phyloP scores from a whole-genome alignment of 2,113 vertebrate species.

The Embiotoca jacksoni region DNA sequence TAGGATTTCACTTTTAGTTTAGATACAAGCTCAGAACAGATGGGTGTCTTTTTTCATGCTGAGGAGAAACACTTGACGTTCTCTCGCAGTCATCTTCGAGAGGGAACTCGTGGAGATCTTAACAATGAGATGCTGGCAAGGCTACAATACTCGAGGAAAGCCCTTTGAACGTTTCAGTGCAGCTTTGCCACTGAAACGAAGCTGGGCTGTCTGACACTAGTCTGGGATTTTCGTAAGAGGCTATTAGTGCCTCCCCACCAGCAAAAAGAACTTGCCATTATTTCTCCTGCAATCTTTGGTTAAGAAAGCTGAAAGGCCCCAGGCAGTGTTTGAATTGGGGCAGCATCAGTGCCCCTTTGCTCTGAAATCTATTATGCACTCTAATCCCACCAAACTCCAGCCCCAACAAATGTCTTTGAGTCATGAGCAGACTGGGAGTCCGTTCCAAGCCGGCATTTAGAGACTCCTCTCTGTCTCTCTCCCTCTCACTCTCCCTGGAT shows the following conservation, averaged over 20 bases:
- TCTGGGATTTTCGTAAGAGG: slow-evolving; percentile 80
- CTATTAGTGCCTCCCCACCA: slow-evolving; percentile 76
- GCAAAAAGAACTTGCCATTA: slow-evolving; percentile 71
- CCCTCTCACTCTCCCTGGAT: slow-evolving; percentile 13
- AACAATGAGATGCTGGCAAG: slow-evolving; percentile 17
- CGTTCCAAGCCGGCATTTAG: slow-evolving; percentile 73
- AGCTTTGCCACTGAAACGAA: slow-evolving; percentile 44
- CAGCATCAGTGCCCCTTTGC: slow-evolving; percentile 70
- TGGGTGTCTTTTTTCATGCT: slow-evolving; percentile 30
- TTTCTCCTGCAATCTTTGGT: slow-evolving; percentile 80
- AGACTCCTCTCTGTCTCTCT: slow-evolving; percentile 25
- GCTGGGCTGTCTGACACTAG: slow-evolving; percentile 47
- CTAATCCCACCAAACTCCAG: slow-evolving; percentile 72
- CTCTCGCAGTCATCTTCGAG: not conserved
- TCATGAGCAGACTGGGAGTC: slow-evolving; percentile 64
- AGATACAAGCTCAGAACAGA: slow-evolving; percentile 29
- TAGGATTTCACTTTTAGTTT: slow-evolving; percentile 36
- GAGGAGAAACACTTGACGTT: slow-evolving; percentile 31
- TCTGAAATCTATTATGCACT: slow-evolving; percentile 80
- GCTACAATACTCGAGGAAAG: slow-evolving; percentile 29
- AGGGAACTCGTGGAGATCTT: slow-evolving; percentile 26
- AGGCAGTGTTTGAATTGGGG: slow-evolving; percentile 77
- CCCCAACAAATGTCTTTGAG: slow-evolving; percentile 70
- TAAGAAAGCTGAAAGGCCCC: slow-evolving; percentile 71
- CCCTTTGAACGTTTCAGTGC: slow-evolving; percentile 43